Conservation (phyloP, 2,797 vertebrate genomes). For the Siniperca obscura region DNA sequence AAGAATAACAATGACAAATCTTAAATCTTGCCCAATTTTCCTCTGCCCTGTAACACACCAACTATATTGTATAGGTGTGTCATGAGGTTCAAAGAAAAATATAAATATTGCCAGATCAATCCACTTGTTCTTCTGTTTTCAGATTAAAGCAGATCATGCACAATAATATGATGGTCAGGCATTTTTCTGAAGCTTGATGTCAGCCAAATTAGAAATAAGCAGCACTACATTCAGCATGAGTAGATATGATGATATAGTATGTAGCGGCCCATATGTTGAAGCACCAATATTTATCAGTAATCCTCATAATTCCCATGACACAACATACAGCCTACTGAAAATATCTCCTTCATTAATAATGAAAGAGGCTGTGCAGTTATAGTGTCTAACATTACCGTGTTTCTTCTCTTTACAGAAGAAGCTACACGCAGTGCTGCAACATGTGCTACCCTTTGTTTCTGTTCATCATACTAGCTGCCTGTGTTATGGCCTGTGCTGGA, state of each 20-base stretch:
- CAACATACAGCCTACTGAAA: conserved; percentile 47
- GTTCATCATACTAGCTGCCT: conserved; percentile 94
- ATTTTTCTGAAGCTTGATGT: neutral
- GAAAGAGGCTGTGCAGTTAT: conserved; percentile 36
- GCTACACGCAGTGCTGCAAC: conserved; percentile 92
- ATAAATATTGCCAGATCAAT: neutral
- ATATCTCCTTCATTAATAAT: conserved; percentile 67
- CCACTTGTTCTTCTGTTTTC: neutral
- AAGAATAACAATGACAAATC: neutral
- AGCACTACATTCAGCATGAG: neutral
- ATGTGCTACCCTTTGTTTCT: conserved; percentile 95
- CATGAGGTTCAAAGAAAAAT: neutral
- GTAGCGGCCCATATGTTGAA: conserved; percentile 14
- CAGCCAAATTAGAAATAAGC: conserved; percentile 17
- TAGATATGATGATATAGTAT: conserved; percentile 3
- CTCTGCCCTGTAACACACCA: neutral
- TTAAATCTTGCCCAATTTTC: neutral
- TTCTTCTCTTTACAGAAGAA: conserved; percentile 82
- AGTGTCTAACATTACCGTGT: conserved; percentile 54
- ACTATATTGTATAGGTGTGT: neutral
- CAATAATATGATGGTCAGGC: neutral
- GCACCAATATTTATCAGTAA: conserved; percentile 8
- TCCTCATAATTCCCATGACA: conserved; percentile 43
- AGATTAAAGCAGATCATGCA: neutral
- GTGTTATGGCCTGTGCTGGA: conserved; percentile 94